Conservation (phyloP, 2,888 invertebrate species). For the Scaptomyza caliginosa region DNA sequence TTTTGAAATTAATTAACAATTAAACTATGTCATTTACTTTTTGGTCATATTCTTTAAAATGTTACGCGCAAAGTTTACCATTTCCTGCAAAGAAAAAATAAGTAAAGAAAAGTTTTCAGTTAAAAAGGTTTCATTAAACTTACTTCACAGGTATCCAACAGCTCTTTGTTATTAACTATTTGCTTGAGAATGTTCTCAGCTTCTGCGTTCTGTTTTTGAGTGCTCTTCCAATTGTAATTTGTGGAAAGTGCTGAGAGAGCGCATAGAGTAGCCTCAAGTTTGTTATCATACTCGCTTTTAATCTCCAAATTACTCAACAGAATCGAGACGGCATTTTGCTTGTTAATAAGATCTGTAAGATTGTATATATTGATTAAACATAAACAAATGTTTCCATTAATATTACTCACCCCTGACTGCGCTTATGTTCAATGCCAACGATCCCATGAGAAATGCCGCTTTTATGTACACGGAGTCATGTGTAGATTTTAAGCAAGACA, state of each 20-base stretch:
- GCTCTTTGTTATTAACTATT: conserved; percentile 42
- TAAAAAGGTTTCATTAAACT: not conserved
- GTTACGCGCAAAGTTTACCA: conserved; percentile 34
- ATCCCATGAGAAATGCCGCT: conserved; percentile 65
- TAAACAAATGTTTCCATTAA: not conserved
- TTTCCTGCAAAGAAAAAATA: conserved; percentile 43
- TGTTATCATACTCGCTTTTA: conserved; percentile 61
- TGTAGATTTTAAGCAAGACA: conserved; percentile 46
- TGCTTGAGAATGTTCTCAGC: conserved; percentile 34
- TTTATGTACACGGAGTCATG: conserved; percentile 56
- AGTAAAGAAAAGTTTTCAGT: not conserved
- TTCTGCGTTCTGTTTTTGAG: conserved; percentile 23
- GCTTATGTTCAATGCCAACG: conserved; percentile 42
- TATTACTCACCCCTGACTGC: conserved; percentile 38
- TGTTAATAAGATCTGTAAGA: conserved; percentile 51
- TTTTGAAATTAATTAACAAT: not conserved
- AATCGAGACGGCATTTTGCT: conserved; percentile 42
- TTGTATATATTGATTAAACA: not conserved
- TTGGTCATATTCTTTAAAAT: conserved; percentile 25
- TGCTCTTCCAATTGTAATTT: conserved; percentile 35
- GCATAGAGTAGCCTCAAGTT: conserved; percentile 59
- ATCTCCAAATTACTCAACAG: conserved; percentile 43
- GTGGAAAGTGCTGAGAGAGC: conserved; percentile 61
- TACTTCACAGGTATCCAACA: conserved; percentile 55
- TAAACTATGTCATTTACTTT: conserved; percentile 22